These are phyloP conservation scores for Intellagama lesueurii DNA, from an alignment of 2,797 vertebrate genomes.

Conservation along the genomic window DNA sequence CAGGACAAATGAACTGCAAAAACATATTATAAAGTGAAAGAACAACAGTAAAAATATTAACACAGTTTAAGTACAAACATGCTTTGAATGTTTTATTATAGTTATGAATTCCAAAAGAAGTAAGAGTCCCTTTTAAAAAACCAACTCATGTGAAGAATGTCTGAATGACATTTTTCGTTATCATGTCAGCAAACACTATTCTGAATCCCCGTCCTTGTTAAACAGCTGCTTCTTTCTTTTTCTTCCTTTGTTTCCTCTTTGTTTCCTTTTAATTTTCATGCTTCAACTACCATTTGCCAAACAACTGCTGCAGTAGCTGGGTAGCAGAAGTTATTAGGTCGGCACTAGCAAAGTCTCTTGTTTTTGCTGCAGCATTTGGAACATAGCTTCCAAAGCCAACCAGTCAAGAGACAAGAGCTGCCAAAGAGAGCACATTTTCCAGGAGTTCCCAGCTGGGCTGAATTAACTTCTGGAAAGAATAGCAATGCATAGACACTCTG, in stretches of 20 bases:
- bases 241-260: constrained; percentile 52
- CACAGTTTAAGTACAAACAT: constrained; percentile 43
- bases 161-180: constrained; percentile 68
- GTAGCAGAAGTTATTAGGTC: constrained; percentile 61
- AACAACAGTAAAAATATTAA: no score
- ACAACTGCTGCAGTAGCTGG: constrained; percentile 64
- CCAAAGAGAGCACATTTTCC: constrained; percentile 71
- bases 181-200: constrained; percentile 64
- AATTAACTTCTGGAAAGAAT: constrained; percentile 65
- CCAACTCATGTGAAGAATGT: constrained; percentile 59
- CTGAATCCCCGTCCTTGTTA: constrained; percentile 61
- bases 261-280: constrained; percentile 43
- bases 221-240: constrained; percentile 55
- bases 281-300: constrained; percentile 55
- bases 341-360: constrained; percentile 58
- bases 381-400: constrained; percentile 70
- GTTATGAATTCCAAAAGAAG: constrained; percentile 60
- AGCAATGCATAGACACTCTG: constrained; percentile 50
- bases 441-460: constrained; percentile 73
- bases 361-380: constrained; percentile 70
- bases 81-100: constrained; percentile 69
- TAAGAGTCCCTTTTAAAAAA: constrained; percentile 59
- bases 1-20: not conserved
- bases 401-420: constrained; percentile 50
- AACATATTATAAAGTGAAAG: not conserved